Evolutionary conservation across 2,888 invertebrate species (phyloP).

Genomic region (Patella caerulea): DNA sequence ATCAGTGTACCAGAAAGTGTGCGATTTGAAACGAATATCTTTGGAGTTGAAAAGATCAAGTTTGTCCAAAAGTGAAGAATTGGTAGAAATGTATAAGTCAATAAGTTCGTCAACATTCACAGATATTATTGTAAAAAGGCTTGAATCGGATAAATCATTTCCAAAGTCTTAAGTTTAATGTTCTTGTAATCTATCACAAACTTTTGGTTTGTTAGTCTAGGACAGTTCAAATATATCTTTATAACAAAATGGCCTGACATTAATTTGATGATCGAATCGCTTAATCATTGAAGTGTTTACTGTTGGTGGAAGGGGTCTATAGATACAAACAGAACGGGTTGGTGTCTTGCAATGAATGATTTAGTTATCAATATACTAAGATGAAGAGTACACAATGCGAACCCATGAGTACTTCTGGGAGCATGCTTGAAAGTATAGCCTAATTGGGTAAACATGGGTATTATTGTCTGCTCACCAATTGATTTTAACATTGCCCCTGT

Average conservation of each 20-base stretch:
- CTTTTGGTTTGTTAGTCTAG: background rate
- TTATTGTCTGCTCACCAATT: background rate
- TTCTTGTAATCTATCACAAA: background rate
- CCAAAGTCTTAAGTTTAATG: slow-evolving; percentile 3
- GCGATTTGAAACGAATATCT: background rate
- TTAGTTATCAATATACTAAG: background rate
- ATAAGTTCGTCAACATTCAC: slow-evolving; percentile 1
- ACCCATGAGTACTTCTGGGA: background rate
- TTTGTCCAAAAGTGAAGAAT: background rate
- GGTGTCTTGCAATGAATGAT: background rate
- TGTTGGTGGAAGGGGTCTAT: background rate
- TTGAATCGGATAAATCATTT: slow-evolving; percentile 1
- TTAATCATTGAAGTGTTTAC: background rate
- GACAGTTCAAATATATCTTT: background rate
- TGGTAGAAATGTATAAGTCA: background rate
- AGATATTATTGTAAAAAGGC: background rate
- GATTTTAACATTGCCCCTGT: background rate
- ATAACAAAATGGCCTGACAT: slow-evolving; percentile 1
- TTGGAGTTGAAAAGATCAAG: background rate
- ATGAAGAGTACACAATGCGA: background rate
- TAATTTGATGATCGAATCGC: background rate
- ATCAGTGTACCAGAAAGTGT: background rate
- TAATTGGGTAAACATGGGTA: background rate
- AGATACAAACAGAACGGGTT: background rate
- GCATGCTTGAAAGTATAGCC: background rate